These are phyloP conservation scores for Megaustenia siamemsis DNA, from an alignment of 2,888 invertebrate species.

Conservation along the genomic window DNA sequence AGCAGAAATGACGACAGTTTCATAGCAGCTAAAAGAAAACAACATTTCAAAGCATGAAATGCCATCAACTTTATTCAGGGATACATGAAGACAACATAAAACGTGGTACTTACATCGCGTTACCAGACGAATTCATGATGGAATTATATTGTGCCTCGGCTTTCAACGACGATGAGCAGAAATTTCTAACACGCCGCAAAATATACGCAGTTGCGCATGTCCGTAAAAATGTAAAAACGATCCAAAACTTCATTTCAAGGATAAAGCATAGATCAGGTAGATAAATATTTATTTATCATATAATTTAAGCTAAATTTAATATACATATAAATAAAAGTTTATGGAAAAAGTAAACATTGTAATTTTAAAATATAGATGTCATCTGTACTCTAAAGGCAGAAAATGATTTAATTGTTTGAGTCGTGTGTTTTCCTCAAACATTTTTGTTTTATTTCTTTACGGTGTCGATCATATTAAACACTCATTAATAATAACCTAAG, in stretches of 20 bases:
- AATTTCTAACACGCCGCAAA: constrained; percentile 37
- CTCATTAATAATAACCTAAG: too few relatives aligned
- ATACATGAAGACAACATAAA: not conserved
- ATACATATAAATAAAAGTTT: not conserved
- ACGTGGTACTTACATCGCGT: constrained; percentile 42
- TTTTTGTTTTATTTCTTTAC: too few relatives aligned
- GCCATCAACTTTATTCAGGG: not conserved
- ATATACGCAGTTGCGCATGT: constrained; percentile 28
- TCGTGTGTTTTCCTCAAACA: too few relatives aligned
- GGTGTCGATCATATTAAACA: too few relatives aligned
- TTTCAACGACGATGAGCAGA: not conserved
- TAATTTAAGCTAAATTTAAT: not conserved
- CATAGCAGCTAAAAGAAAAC: not conserved
- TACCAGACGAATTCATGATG: constrained; percentile 45
- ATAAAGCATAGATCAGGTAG: too few relatives aligned
- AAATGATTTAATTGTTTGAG: not conserved
- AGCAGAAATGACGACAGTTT: too few relatives aligned
- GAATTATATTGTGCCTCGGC: not conserved
- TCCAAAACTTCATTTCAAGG: constrained; percentile 29
- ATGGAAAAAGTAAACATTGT: not conserved
- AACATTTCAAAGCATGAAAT: not conserved
- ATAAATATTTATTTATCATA: not conserved
- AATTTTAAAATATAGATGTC: not conserved
- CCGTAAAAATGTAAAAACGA: not conserved
- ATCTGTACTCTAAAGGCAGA: not conserved